Base-by-base conservation (phyloP, 64 coral and sea anemone genomes). In the Stichodactyla helianthus region DNA sequence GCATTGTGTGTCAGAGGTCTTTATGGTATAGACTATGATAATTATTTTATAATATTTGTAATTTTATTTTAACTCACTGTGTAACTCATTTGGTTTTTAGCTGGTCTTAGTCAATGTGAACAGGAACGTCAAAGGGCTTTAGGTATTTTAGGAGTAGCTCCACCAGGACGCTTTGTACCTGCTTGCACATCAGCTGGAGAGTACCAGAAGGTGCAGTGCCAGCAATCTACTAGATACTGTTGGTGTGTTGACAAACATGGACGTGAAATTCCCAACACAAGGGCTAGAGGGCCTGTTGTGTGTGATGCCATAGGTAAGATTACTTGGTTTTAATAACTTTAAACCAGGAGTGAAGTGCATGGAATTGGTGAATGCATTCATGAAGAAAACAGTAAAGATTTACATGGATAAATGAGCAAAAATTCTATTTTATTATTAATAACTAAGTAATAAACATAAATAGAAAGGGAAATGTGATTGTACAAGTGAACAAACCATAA, bases 231-330 rank as follows among this genome's bases (percentile, higher is more conserved):
- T 55, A 52, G 83, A 31, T 82, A 86, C 79, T 95, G 94, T 54
- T 95, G 94, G 94, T 95, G 94, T 80, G 94, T 92, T 62, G 90
- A 95, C 77, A 78, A 83, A 11, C 62, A 86, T 89, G 94, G 94
- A 18, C 87, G 68, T 35, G 94, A 95, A 56, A 20, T 84, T 56
- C 90, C 88, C 50, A 86, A 86, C 54, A 89, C 94, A 62, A 92
- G 94, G 62, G 84, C 87, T 10, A 86, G 85, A 50, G 84, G 89
- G 35, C 84, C 58, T 14, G 84, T 91, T 25, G 83, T 51, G 11
- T 91, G 84, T 28, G 67, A 84, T 60, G 27, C 74, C 0, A 62
- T 58, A 79, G 89, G 89, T 91, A 71, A 59, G 83, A 20, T 68
- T 5, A n/a, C 19, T 68, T 68, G 18, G 8, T 58, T 58, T 9